phyloP scores from a whole-genome alignment of 53 echinoderm and acorn worm species.

The Antedon mediterranea region DNA sequence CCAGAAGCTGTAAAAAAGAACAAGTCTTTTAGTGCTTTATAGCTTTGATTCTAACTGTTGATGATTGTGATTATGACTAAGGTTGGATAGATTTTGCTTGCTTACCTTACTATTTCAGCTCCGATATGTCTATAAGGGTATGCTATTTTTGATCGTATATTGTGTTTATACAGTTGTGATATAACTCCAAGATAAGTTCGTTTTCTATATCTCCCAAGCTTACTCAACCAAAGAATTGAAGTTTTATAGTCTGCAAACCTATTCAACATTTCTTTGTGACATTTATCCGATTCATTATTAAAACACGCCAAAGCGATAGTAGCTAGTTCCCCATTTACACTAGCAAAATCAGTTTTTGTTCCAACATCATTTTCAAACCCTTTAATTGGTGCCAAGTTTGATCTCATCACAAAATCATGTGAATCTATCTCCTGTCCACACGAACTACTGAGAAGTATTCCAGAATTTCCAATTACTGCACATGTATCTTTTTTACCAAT shows the following conservation, averaged over 20 bases:
- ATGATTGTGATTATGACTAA: too few species aligned
- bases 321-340: neutral
- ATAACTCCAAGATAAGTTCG: too few species aligned
- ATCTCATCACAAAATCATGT: slow-evolving; percentile 15
- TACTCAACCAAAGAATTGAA: neutral
- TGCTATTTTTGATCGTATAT: too few species aligned
- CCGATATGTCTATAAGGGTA: too few species aligned
- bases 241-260: neutral
- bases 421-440: slow-evolving; percentile 11
- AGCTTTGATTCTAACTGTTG: too few species aligned
- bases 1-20: neutral
- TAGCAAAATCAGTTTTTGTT: neutral
- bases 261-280: neutral
- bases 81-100: too few species aligned
- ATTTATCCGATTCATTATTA: too few species aligned
- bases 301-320: neutral
- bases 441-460: slow-evolving; percentile 3
- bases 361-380: slow-evolving; percentile 4
- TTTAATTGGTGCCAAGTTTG: slow-evolving; percentile 5
- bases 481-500: neutral
- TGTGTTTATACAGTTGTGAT: too few species aligned
- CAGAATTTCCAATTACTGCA: slow-evolving; percentile 11
- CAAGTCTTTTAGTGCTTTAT: too few species aligned
- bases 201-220: neutral
- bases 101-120: too few species aligned